Conservation (phyloP, 1,140 invertebrate genomes). For the Drosophila willistoni region DNA sequence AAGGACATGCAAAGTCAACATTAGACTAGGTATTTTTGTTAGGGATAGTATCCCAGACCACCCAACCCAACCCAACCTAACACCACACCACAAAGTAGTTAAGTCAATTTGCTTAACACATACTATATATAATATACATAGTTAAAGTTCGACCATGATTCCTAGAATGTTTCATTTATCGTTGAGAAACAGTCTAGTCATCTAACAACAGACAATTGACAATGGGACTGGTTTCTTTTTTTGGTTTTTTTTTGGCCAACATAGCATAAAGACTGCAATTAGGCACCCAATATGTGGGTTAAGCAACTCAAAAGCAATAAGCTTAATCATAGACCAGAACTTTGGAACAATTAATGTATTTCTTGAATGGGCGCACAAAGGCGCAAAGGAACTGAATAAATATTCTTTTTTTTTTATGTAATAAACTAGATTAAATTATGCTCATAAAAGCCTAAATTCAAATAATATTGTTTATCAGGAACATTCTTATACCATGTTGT, state of each 20-base stretch:
- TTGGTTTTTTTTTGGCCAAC: not conserved
- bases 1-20: slow-evolving; percentile 51
- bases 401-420: too few species aligned
- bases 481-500: too few species aligned
- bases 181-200: not conserved
- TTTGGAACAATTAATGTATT: not conserved
- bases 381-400: too few species aligned
- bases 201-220: slow-evolving; percentile 1
- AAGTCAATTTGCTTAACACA: slow-evolving; percentile 7
- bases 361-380: too few species aligned
- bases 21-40: slow-evolving; percentile 32
- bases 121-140: slow-evolving; percentile 1
- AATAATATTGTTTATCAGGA: too few species aligned
- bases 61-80: too few species aligned
- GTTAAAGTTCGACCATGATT: slow-evolving; percentile 2
- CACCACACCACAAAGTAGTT: not conserved
- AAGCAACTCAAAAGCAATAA: slow-evolving; percentile 6
- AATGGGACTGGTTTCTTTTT: not conserved
- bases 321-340: not conserved
- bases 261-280: not conserved
- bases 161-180: not conserved
- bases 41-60: slow-evolving; percentile 15
- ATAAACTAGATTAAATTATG: too few species aligned
- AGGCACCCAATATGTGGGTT: slow-evolving; percentile 1
- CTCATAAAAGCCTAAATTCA: too few species aligned